phyloP scores from a whole-genome alignment of 2,888 invertebrate species.

The Drosophila leonis region DNA sequence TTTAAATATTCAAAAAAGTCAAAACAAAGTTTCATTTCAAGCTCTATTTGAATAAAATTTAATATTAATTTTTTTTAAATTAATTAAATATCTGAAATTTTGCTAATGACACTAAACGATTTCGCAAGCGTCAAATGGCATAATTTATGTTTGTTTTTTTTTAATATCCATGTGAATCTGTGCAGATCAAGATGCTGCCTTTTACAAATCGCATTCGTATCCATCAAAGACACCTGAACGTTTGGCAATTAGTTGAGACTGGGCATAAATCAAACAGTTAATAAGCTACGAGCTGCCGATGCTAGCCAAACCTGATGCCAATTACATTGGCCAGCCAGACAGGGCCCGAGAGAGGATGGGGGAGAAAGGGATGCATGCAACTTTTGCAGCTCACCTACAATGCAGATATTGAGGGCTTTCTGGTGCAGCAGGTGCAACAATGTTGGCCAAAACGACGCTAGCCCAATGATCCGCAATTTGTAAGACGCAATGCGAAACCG shows the following conservation, averaged over 20 bases:
- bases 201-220: slow-evolving; percentile 38
- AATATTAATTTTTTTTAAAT: background rate
- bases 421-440: slow-evolving; percentile 64
- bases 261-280: slow-evolving; percentile 71
- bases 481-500: slow-evolving; percentile 28
- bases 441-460: slow-evolving; percentile 57
- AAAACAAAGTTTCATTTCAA: background rate
- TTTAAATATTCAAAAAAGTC: background rate
- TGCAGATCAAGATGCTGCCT: slow-evolving; percentile 25
- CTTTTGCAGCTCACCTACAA: slow-evolving; percentile 50
- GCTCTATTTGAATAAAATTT: background rate
- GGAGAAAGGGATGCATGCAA: slow-evolving; percentile 27
- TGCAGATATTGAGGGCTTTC: slow-evolving; percentile 65
- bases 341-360: slow-evolving; percentile 10
- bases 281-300: slow-evolving; percentile 52
- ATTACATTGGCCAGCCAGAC: slow-evolving; percentile 39
- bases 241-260: slow-evolving; percentile 61
- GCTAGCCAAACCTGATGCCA: slow-evolving; percentile 36
- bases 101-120: slow-evolving; percentile 4
- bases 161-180: background rate
- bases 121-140: background rate
- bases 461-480: slow-evolving; percentile 55
- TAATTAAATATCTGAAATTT: too few species aligned
- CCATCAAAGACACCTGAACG: slow-evolving; percentile 36
- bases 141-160: background rate